These are phyloP conservation scores for Nasonia oneida DNA, from an alignment of 2,888 invertebrate genomes.

Conservation along the genomic window DNA sequence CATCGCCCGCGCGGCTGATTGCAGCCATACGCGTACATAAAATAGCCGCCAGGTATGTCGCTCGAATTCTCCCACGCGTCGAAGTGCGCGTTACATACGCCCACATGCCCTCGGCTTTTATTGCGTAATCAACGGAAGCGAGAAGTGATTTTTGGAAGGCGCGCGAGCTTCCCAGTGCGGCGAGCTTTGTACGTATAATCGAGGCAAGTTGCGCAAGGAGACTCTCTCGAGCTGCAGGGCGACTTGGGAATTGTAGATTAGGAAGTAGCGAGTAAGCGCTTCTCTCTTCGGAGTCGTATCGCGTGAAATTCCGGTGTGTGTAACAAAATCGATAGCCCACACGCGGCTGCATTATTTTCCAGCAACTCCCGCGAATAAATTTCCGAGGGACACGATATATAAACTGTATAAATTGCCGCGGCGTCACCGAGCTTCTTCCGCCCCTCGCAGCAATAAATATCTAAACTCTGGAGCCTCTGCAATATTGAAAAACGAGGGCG, in stretches of 20 bases:
- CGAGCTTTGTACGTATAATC: too few species aligned
- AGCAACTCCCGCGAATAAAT: slow-evolving; percentile 6
- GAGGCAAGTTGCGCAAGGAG: not conserved
- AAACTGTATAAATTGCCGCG: slow-evolving; percentile 20
- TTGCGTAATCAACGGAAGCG: not conserved
- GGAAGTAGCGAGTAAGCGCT: not conserved
- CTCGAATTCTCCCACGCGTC: not conserved
- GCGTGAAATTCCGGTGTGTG: not conserved
- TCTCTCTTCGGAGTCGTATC: not conserved
- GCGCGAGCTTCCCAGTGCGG: too few species aligned
- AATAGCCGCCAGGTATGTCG: not conserved
- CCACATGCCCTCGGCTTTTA: too few species aligned
- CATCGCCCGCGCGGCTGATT: too few species aligned
- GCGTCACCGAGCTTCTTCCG: slow-evolving; percentile 2
- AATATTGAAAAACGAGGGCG: not conserved
- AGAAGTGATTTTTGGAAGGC: not conserved
- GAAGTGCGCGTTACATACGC: not conserved
- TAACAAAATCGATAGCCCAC: not conserved
- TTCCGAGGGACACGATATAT: not conserved
- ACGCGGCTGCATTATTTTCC: not conserved
- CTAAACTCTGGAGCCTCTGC: not conserved
- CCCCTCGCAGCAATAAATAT: not conserved
- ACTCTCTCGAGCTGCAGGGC: not conserved
- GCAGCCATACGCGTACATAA: too few species aligned
- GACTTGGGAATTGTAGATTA: not conserved